Conservation (phyloP, 2,888 invertebrate genomes). For the Macrostomum cliftonense region DNA sequence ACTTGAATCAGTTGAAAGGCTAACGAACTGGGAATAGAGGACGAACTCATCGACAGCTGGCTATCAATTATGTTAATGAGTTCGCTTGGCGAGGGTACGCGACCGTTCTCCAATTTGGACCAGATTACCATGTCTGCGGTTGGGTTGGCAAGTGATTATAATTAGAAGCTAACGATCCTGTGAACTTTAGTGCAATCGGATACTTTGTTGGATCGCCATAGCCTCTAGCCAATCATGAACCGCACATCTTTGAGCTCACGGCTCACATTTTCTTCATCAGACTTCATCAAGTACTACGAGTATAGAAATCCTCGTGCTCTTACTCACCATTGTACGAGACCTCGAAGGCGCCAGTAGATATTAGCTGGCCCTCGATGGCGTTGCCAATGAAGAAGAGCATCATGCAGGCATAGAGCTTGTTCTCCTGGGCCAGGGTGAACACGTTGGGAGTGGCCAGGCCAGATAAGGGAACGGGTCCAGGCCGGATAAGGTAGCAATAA, state of each 20-base stretch:
- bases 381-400: constrained; percentile 89
- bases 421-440: constrained; percentile 73
- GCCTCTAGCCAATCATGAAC: too few species aligned
- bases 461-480: constrained; percentile 65
- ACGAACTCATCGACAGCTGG: constrained; percentile 52
- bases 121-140: constrained; percentile 78
- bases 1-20: too few species aligned
- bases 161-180: background rate
- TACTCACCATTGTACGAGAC: constrained; percentile 56
- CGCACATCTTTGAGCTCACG: too few species aligned
- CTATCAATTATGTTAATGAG: constrained; percentile 89
- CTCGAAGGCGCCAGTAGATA: constrained; percentile 74
- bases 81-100: constrained; percentile 86
- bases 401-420: constrained; percentile 84
- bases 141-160: too few species aligned
- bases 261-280: too few species aligned
- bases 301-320: too few species aligned
- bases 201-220: background rate
- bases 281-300: too few species aligned
- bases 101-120: constrained; percentile 91
- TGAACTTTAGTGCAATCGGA: background rate
- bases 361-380: constrained; percentile 68
- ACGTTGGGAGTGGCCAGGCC: constrained; percentile 56
- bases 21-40: background rate
- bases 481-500: constrained; percentile 58